A percentile compares a stretch with the other conserved stretches of the same genome.
Evolutionary conservation across 2,113 vertebrate genomes (phyloP).

Genomic region (Indicator maculatus): DNA sequence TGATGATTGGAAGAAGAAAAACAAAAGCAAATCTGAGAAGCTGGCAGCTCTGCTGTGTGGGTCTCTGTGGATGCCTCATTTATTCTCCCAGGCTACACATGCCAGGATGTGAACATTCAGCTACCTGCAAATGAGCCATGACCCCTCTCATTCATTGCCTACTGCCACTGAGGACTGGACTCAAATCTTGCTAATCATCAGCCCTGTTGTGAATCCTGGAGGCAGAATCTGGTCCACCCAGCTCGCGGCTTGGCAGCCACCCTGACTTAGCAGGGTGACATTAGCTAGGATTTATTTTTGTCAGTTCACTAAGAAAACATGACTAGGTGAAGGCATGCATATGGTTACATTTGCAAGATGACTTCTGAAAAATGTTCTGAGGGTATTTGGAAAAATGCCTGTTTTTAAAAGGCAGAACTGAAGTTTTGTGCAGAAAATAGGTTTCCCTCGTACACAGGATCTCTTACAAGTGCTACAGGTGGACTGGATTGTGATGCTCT

Average conservation of each 20-base stretch:
- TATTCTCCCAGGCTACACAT: neutral
- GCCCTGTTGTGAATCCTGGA: neutral
- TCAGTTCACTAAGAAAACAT: slow-evolving; percentile 32
- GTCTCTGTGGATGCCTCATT: neutral
- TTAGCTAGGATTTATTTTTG: slow-evolving; percentile 39
- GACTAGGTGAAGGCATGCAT: slow-evolving; percentile 38
- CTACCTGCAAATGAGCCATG: neutral
- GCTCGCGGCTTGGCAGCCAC: neutral
- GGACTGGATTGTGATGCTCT: neutral
- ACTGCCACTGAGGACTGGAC: neutral
- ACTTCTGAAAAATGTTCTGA: slow-evolving; percentile 31
- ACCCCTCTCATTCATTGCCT: neutral
- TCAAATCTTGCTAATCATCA: neutral
- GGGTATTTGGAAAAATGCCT: slow-evolving; percentile 33
- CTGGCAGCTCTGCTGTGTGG: neutral
- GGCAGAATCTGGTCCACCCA: neutral
- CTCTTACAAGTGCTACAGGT: neutral
- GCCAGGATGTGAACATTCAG: neutral
- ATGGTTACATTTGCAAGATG: slow-evolving; percentile 31
- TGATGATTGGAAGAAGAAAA: neutral
- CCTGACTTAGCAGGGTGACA: neutral
- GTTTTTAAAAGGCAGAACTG: neutral
- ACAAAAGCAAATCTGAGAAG: neutral
- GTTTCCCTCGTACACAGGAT: neutral
- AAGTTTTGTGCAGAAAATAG: slow-evolving; percentile 10